phyloP scores from a whole-genome alignment of 2,113 vertebrate genomes.

The Urocitellus parryii region DNA sequence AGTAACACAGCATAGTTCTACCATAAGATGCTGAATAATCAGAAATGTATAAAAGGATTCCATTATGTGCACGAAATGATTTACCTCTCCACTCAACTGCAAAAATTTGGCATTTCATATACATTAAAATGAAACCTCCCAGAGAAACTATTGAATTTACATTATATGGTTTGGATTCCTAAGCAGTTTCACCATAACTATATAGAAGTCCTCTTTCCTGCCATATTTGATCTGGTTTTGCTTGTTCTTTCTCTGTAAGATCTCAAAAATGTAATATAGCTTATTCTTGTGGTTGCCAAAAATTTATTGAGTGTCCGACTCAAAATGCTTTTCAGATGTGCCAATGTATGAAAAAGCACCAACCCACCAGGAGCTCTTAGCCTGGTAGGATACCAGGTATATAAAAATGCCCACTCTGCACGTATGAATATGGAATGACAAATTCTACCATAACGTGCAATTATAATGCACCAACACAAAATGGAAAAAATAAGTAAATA shows the following conservation, averaged over 20 bases:
- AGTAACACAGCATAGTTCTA: background rate
- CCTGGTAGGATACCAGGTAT: background rate
- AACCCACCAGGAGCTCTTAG: background rate
- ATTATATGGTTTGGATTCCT: slow-evolving; percentile 47
- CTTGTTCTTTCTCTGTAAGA: slow-evolving; percentile 45
- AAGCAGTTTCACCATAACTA: slow-evolving; percentile 37
- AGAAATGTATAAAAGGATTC: slow-evolving; percentile 66
- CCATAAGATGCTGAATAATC: slow-evolving; percentile 56
- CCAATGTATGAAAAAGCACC: background rate
- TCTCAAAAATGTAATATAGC: slow-evolving; percentile 35
- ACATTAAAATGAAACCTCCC: slow-evolving; percentile 71
- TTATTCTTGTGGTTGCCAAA: background rate
- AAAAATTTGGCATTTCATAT: slow-evolving; percentile 71
- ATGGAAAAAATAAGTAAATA: too few species aligned
- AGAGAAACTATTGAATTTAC: slow-evolving; percentile 71
- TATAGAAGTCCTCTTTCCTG: background rate
- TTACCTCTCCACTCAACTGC: slow-evolving; percentile 59
- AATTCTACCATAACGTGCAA: too few species aligned
- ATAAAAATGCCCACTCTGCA: background rate
- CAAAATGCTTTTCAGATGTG: slow-evolving; percentile 24
- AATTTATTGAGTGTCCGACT: background rate
- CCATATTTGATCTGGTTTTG: slow-evolving; percentile 7
- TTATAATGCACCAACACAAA: too few species aligned
- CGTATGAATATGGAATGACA: too few species aligned
- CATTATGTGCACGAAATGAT: slow-evolving; percentile 61